phyloP scores from a whole-genome alignment of 2,113 vertebrate species.

The Coreoperca whiteheadi region DNA sequence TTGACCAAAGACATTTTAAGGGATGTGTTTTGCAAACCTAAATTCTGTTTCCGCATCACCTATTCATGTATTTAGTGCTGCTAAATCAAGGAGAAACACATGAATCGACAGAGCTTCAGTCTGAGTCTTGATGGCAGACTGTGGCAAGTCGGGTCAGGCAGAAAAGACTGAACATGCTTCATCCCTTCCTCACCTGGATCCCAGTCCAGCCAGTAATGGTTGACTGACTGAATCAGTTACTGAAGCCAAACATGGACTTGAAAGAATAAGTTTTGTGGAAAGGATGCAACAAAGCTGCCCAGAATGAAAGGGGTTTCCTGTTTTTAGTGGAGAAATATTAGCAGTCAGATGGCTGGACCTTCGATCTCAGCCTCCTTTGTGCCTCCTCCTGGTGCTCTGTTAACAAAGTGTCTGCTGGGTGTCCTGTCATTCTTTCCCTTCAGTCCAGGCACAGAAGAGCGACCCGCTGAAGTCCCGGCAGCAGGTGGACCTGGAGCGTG shows the following conservation, averaged over 20 bases:
- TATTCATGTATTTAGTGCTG: not conserved
- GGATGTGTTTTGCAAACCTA: not conserved
- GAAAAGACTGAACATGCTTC: not conserved
- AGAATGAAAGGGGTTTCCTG: not conserved
- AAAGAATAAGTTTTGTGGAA: not conserved
- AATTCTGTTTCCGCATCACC: not conserved
- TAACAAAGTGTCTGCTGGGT: not conserved
- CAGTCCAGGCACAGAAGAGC: conserved; percentile 92
- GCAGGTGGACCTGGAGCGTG: conserved; percentile 95
- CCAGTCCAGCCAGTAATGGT: not conserved
- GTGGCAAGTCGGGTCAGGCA: not conserved
- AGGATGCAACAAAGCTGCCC: not conserved
- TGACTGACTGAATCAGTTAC: not conserved
- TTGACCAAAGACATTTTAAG: not conserved
- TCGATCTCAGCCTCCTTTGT: not conserved
- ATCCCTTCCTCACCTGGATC: not conserved
- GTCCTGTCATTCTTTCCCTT: not conserved
- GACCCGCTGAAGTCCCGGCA: conserved; percentile 96
- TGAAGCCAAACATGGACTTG: not conserved
- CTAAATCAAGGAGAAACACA: not conserved
- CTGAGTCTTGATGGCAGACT: not conserved
- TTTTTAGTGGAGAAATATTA: no score
- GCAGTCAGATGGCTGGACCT: no score
- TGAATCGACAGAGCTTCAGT: not conserved
- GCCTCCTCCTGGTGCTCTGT: not conserved